These are phyloP conservation scores for Papilio glaucus DNA, from an alignment of 1,140 invertebrate species.

Conservation along the genomic window DNA sequence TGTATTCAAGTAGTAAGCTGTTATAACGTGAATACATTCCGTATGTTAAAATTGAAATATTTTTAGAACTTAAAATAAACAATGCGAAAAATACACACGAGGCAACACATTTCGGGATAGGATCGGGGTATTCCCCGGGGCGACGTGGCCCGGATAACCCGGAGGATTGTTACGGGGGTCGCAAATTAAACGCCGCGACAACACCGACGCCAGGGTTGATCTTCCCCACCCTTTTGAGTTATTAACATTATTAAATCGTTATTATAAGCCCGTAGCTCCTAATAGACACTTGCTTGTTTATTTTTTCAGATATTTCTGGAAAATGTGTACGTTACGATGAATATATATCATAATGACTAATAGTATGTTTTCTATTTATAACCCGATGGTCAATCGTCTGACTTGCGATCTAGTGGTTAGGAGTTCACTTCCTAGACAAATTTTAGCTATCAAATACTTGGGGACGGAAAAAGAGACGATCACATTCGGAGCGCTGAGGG, in stretches of 20 bases:
- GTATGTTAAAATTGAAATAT: constrained; percentile 3
- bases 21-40: background rate
- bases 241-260: constrained; percentile 25
- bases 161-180: constrained; percentile 42
- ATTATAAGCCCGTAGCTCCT: background rate
- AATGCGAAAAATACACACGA: constrained; percentile 20
- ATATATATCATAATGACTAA: too few relatives aligned
- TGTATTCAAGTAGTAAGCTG: too few relatives aligned
- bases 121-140: constrained; percentile 31
- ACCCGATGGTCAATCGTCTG: too few relatives aligned
- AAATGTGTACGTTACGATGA: too few relatives aligned
- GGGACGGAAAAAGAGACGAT: too few relatives aligned
- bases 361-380: too few relatives aligned
- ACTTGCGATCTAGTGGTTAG: too few relatives aligned
- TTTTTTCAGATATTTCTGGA: too few relatives aligned
- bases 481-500: too few relatives aligned
- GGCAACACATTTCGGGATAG: background rate
- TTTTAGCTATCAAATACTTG: too few relatives aligned
- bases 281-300: too few relatives aligned
- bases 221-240: constrained; percentile 5
- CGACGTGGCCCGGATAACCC: constrained; percentile 35
- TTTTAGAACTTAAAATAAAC: constrained; percentile 18
- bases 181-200: constrained; percentile 47
- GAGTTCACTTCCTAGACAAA: too few relatives aligned
- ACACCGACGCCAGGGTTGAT: constrained; percentile 31